Evolutionary conservation across 2,113 vertebrate genomes (phyloP), one percentile per base, ranked within the genome.

Genomic region (Salvelinus fontinalis): DNA sequence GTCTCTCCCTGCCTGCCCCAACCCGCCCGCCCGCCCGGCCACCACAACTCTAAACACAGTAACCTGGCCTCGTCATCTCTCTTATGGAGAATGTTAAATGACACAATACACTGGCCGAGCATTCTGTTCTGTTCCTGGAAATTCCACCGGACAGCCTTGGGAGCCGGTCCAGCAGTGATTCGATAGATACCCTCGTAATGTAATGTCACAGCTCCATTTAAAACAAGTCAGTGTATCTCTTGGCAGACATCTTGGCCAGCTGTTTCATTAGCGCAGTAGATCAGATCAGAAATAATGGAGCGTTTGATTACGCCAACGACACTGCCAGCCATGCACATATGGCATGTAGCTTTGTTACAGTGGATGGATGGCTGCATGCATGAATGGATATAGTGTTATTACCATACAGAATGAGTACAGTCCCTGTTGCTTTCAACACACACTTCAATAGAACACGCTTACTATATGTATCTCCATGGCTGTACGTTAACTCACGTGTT

Each of bases 401-500:
- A 12, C 39, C 9, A 62, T 3, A 62, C 20, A 62, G 6, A 8
- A 11, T 62, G 12, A 62, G 59, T 62, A n/a, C 6, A 22, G 59
- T 18, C 7, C 20, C 16, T 16, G n/a, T 7, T 44, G 9, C 39
- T 62, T 5, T 62, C 3, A 3, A 7, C 8, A 54, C 3, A 18
- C 20, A 44, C 11, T 24, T 24, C 59, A 1, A 22, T 62, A 22
- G 59, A 22, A 18, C 51, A 18, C 39, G 11, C 9, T 39, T 18
- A 16, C 14, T 18, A 18, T 18, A 5, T 18, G 16, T 18, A 54
- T 54, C 51, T 54, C n/a, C 8, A 62, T 62, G 9, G 59, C 20
- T 62, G 59, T 7, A 62, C 5, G 12, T 27, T 4, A 51, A 48
- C 81, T 16, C 71, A 97, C 98, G 97, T 99, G 94, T 99, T 99